A percentile compares a stretch with the other conserved stretches of the same genome.
Conservation (phyloP, 1,140 invertebrate genomes). For the Sycophaga agraensis region DNA sequence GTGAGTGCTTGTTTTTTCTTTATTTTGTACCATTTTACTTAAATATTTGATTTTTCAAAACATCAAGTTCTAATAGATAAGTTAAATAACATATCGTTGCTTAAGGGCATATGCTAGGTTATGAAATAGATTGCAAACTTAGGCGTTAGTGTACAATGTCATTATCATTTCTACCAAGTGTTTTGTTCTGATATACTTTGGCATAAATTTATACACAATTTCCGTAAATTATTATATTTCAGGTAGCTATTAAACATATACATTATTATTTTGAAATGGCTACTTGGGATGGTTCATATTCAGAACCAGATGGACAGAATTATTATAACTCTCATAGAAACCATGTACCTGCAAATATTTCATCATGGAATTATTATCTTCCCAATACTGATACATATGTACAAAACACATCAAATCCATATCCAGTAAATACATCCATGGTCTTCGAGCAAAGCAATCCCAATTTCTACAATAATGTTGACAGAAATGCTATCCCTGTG, state of each 20-base stretch:
- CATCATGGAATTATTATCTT: slow-evolving; percentile 39
- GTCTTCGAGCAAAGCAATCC: slow-evolving; percentile 23
- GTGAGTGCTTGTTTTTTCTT: neutral
- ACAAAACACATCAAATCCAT: slow-evolving; percentile 20
- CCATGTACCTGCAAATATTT: slow-evolving; percentile 22
- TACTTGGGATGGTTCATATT: slow-evolving; percentile 53
- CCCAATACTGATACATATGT: slow-evolving; percentile 27
- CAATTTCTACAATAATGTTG: slow-evolving; percentile 27
- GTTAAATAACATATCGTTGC: neutral
- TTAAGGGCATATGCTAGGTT: slow-evolving; percentile 14
- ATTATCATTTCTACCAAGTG: too few species aligned
- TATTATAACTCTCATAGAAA: slow-evolving; percentile 41
- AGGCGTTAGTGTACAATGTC: neutral
- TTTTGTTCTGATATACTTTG: too few species aligned
- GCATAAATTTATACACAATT: too few species aligned
- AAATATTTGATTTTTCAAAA: neutral
- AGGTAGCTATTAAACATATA: neutral
- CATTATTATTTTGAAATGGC: slow-evolving; percentile 44
- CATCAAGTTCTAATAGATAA: neutral
- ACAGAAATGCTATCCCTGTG: slow-evolving; percentile 11
- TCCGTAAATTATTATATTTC: neutral
- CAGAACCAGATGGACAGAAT: slow-evolving; percentile 42
- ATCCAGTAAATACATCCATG: slow-evolving; percentile 26
- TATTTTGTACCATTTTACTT: neutral
- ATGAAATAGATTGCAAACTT: slow-evolving; percentile 15